Evolutionary conservation across 1,140 invertebrate species (phyloP).

Genomic region (Drosophila sp.): DNA sequence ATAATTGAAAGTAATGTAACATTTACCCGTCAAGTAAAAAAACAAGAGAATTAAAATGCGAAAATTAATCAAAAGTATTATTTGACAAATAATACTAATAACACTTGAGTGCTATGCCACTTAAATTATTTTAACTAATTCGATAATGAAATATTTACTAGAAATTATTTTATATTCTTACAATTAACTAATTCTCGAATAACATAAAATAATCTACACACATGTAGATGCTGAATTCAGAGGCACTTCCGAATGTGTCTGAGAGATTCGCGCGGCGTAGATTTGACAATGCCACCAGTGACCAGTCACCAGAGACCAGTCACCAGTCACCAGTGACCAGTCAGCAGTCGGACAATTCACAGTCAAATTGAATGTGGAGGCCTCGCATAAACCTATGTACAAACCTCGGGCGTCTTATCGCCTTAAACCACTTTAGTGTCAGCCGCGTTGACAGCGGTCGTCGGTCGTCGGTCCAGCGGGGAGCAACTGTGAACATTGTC

Average conservation of each 20-base stretch:
- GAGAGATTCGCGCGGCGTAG: slow-evolving; percentile 17
- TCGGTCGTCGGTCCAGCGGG: slow-evolving; percentile 52
- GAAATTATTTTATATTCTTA: too few species aligned
- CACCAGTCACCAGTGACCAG: too few species aligned
- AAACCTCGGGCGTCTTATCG: slow-evolving; percentile 73
- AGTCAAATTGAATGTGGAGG: neutral
- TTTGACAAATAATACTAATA: too few species aligned
- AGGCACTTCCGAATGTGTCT: slow-evolving; percentile 16
- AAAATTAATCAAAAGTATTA: too few species aligned
- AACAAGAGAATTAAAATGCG: too few species aligned
- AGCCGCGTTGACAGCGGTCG: slow-evolving; percentile 80
- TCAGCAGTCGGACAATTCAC: neutral
- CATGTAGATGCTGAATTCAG: neutral
- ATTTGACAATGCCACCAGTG: neutral
- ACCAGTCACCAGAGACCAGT: too few species aligned
- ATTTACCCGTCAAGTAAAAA: too few species aligned
- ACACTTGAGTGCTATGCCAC: too few species aligned
- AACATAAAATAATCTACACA: neutral
- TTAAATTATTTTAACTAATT: too few species aligned
- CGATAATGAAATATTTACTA: too few species aligned
- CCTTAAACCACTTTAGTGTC: slow-evolving; percentile 83
- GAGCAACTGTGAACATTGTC: slow-evolving; percentile 74
- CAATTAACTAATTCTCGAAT: too few species aligned
- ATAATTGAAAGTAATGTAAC: too few species aligned
- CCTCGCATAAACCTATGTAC: neutral